These are phyloP conservation scores for Oncorhynchus gorbuscha DNA, from an alignment of 2,113 vertebrate species.

Conservation along the genomic window DNA sequence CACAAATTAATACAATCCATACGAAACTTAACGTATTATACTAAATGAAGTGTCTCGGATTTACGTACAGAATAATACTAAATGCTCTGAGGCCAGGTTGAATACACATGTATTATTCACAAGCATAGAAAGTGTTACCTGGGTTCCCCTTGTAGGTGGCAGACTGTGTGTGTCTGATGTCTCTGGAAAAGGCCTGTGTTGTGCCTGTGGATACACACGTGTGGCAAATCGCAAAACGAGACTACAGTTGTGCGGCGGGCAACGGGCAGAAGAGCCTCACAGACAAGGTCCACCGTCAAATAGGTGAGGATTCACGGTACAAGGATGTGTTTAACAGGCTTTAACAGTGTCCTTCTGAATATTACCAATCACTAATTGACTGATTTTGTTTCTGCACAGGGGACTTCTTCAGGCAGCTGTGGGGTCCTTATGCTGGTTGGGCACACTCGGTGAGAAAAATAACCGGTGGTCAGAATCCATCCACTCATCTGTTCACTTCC, in stretches of 20 bases:
- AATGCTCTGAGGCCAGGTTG: too few species aligned
- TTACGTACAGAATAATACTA: too few species aligned
- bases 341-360: neutral
- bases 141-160: constrained; percentile 80
- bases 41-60: too few species aligned
- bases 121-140: neutral
- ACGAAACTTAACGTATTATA: too few species aligned
- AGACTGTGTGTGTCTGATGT: constrained; percentile 92
- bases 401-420: constrained; percentile 85
- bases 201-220: constrained; percentile 92
- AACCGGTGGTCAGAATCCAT: too few species aligned
- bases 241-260: constrained; percentile 73
- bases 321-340: neutral
- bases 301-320: constrained; percentile 76
- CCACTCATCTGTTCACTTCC: too few species aligned
- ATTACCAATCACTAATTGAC: neutral
- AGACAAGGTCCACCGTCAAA: constrained; percentile 79
- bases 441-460: constrained; percentile 86
- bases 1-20: too few species aligned
- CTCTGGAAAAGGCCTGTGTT: constrained; percentile 87
- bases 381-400: constrained; percentile 69
- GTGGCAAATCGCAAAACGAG: constrained; percentile 88
- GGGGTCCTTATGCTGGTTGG: constrained; percentile 93
- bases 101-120: neutral
- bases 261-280: constrained; percentile 76